phyloP scores from a whole-genome alignment of 2,797 vertebrate genomes.

The Xenopus petersii region DNA sequence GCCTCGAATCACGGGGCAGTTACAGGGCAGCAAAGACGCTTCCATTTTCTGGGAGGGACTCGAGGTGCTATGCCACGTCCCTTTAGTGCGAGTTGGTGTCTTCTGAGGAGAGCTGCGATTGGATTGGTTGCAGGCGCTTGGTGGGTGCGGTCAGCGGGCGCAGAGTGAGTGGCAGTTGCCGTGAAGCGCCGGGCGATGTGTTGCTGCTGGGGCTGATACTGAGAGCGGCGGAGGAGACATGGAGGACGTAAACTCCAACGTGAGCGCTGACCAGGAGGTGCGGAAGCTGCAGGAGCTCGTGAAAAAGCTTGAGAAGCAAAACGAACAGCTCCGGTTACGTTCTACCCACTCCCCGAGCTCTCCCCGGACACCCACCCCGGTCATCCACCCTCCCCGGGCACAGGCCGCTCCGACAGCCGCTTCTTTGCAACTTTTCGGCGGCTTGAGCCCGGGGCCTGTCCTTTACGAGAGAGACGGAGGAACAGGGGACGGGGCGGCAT shows the following conservation, averaged over 20 bases:
- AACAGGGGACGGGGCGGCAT: slow-evolving; percentile 48
- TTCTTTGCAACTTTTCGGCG: slow-evolving; percentile 24
- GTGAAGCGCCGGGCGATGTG: slow-evolving; percentile 8
- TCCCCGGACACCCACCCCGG: slow-evolving; percentile 55
- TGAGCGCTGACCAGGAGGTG: slow-evolving; percentile 95
- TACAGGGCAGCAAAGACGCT: too few species aligned
- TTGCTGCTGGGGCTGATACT: slow-evolving; percentile 23
- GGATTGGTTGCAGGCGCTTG: not conserved
- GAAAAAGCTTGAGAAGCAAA: slow-evolving; percentile 95
- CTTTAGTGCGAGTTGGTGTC: not conserved
- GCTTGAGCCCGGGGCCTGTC: slow-evolving; percentile 61
- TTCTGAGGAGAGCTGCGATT: too few species aligned
- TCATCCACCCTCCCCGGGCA: slow-evolving; percentile 47
- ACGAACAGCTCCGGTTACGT: slow-evolving; percentile 89
- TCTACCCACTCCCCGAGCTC: slow-evolving; percentile 62
- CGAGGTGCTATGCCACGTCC: not conserved
- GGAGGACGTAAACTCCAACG: slow-evolving; percentile 93
- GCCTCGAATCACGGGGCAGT: not conserved
- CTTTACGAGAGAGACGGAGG: slow-evolving; percentile 60
- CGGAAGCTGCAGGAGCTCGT: slow-evolving; percentile 97
- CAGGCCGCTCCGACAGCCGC: slow-evolving; percentile 51
- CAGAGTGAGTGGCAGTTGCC: slow-evolving; percentile 27
- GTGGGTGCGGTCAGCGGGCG: slow-evolving; percentile 9
- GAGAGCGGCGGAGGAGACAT: slow-evolving; percentile 57
- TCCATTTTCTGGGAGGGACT: too few species aligned